A percentile compares a stretch with the other conserved stretches of the same genome.
Conservation (phyloP, 2,888 invertebrate genomes). For the Drosophila longiperda region DNA sequence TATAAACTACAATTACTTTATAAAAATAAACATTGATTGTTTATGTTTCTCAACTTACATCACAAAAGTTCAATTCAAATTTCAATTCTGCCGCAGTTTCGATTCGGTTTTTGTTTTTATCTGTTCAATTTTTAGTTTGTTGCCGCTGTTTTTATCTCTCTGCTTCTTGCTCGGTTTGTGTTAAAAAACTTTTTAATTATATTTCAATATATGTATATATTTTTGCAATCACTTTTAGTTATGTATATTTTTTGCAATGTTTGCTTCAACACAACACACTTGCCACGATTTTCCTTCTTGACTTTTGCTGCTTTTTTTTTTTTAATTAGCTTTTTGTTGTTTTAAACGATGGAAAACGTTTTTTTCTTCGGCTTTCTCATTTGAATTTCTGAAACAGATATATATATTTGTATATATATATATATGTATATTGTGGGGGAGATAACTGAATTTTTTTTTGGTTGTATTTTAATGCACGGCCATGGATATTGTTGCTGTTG, state of each 20-base stretch:
- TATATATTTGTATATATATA: not conserved
- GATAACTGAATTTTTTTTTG: not conserved
- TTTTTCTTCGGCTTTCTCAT: conserved; percentile 78
- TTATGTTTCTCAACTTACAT: conserved; percentile 66
- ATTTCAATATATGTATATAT: conserved; percentile 20
- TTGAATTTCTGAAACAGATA: conserved; percentile 53
- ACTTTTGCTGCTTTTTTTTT: conserved; percentile 26
- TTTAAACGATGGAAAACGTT: conserved; percentile 61
- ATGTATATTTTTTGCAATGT: conserved; percentile 27
- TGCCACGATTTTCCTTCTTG: conserved; percentile 36
- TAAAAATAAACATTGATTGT: conserved; percentile 3
- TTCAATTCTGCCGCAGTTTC: conserved; percentile 70
- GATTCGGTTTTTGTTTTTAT: conserved; percentile 36
- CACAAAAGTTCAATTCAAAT: conserved; percentile 74
- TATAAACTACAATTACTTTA: conserved; percentile 30
- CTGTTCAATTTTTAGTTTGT: conserved; percentile 21
- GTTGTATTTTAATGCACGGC: conserved; percentile 36
- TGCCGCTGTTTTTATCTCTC: conserved; percentile 30
- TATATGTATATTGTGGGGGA: not conserved
- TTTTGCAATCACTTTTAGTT: conserved; percentile 39
- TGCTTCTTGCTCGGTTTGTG: conserved; percentile 18
- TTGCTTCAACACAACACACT: conserved; percentile 40
- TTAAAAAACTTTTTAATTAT: conserved; percentile 11
- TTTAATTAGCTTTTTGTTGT: conserved; percentile 40
- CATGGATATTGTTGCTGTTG: conserved; percentile 38